Evolutionary conservation across 2,113 vertebrate genomes (phyloP).

Genomic region (Pelecanoides urinatrix): DNA sequence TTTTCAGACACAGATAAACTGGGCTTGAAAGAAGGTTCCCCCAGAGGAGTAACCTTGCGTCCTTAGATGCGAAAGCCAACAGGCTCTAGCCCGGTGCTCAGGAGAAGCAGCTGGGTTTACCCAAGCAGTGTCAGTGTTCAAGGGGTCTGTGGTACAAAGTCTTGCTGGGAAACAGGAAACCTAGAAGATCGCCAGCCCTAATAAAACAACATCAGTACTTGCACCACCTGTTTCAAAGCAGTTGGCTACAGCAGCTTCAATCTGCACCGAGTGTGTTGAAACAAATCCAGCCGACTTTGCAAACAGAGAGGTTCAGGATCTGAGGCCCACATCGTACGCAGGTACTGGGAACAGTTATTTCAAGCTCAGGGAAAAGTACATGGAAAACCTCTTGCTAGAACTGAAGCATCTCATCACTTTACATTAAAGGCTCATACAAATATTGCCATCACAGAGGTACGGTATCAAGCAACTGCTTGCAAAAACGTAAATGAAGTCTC

Average conservation of each 20-base stretch:
- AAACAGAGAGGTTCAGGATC: background rate
- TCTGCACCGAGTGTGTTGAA: background rate
- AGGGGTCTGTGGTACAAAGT: background rate
- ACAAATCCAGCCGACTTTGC: background rate
- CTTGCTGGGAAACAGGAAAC: background rate
- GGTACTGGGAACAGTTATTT: background rate
- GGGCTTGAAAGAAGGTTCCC: background rate
- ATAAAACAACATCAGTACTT: background rate
- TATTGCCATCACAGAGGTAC: background rate
- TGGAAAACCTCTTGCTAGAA: background rate
- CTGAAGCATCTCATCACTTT: background rate
- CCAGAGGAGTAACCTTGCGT: background rate
- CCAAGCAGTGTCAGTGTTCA: background rate
- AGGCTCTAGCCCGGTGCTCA: background rate
- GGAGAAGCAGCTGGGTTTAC: background rate
- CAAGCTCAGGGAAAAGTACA: background rate
- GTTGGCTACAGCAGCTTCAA: background rate
- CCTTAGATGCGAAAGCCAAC: rapidly evolving
- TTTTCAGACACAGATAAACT: background rate
- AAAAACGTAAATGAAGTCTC: background rate
- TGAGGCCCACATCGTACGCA: rapidly evolving
- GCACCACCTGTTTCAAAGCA: background rate
- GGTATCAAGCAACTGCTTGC: background rate
- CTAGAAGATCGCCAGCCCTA: background rate
- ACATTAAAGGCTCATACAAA: background rate